Percentiles rank a stretch among this genome's conserved stretches.
phyloP scores from a whole-genome alignment of 1,140 invertebrate species.

The Coelopa frigida region DNA sequence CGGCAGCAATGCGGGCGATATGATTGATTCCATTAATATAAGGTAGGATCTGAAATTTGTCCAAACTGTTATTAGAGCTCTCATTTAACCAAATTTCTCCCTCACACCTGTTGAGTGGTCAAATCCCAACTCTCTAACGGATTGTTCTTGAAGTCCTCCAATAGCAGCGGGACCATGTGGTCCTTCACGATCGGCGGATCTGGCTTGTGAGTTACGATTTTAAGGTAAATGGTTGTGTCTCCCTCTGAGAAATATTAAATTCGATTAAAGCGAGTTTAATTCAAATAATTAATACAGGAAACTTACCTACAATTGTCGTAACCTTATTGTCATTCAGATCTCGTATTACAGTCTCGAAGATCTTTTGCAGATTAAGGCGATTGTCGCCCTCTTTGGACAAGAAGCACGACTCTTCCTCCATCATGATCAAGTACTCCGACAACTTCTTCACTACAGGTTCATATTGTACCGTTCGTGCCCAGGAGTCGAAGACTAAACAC shows the following conservation, averaged over 20 bases:
- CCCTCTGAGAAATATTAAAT: conserved; percentile 51
- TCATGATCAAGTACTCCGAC: conserved; percentile 79
- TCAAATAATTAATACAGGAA: not conserved
- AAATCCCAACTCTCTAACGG: conserved; percentile 74
- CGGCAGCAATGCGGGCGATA: conserved; percentile 69
- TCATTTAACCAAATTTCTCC: not conserved
- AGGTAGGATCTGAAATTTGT: conserved; percentile 60
- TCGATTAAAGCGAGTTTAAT: not conserved
- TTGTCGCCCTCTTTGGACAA: conserved; percentile 60
- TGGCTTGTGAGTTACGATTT: conserved; percentile 66
- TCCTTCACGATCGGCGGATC: conserved; percentile 78
- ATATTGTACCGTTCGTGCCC: conserved; percentile 82
- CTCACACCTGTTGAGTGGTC: conserved; percentile 72
- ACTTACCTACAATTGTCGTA: conserved; percentile 65
- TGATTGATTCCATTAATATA: conserved; percentile 91
- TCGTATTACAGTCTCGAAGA: conserved; percentile 68
- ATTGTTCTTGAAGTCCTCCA: conserved; percentile 30
- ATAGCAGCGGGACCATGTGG: conserved; percentile 84
- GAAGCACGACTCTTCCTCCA: conserved; percentile 75
- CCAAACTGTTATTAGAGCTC: not conserved
- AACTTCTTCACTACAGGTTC: conserved; percentile 90
- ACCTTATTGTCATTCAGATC: conserved; percentile 74
- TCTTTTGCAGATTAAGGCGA: conserved; percentile 58
- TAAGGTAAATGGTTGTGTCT: conserved; percentile 71
- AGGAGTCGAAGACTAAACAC: conserved; percentile 88